Evolutionary conservation across 1,140 invertebrate species (phyloP), one percentile per base, ranked within the genome.

Genomic region (Grapholita molesta): DNA sequence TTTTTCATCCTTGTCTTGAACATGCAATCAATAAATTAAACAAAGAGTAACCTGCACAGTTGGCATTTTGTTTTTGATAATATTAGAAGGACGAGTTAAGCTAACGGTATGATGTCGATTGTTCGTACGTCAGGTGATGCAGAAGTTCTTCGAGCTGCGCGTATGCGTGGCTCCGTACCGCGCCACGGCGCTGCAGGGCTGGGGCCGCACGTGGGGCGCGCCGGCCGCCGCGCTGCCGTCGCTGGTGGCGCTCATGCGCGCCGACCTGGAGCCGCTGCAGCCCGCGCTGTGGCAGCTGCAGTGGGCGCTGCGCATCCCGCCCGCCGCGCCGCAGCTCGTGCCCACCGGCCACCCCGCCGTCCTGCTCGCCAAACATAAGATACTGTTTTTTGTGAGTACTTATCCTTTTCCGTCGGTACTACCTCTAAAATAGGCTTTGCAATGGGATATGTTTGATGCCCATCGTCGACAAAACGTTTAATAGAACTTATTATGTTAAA

Each of bases 61-160:
- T n/a, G n/a, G n/a, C n/a, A n/a, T n/a, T n/a, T n/a, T n/a, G n/a
- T n/a, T n/a, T n/a, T n/a, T n/a, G n/a, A n/a, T n/a, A 33, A 11
- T 33, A 33, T 0, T 33, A 0, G 11, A 2, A 8, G 32, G 8
- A 9, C 8, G 8, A 33, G 11, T 8, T 11, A 9, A 33, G 0
- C 3, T 33, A 33, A 33, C 11, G 8, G 32, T 33, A 2, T 11
- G n/a, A 33, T 33, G 32, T 33, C 11, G 33, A 35, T 35, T 35
- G 33, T 23, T 28, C 25, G 15, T 0, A 24, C 25, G 0, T 4
- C 93, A 97, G 92, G 94, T 97, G 25, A 94, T 99, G 75, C 97
- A 99, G 88, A 96, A 96, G 78, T 99, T 97, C 90, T 99, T 99
- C 92, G 97, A 99, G 79, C 94, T 94, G 6, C 95, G 97, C 80